A percentile compares a stretch with the other conserved stretches of the same genome.
phyloP scores from a whole-genome alignment of 2,113 vertebrate species.

The Rhinopomastus cyanomelas region DNA sequence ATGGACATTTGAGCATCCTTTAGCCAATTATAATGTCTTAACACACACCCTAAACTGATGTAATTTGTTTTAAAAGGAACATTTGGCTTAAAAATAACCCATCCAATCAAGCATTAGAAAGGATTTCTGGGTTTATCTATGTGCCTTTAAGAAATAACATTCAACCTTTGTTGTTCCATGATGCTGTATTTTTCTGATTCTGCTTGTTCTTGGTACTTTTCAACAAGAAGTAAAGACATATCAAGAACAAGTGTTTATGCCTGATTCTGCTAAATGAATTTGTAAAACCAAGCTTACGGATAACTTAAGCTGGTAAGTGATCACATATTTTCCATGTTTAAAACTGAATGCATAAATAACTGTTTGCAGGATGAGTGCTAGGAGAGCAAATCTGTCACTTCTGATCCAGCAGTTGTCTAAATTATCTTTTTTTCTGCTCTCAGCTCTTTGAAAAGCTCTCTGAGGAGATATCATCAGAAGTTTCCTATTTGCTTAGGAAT shows the following conservation, averaged over 20 bases:
- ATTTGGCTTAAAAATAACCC: neutral
- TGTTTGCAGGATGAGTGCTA: neutral
- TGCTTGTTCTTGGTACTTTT: neutral
- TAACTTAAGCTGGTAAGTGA: neutral
- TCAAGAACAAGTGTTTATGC: neutral
- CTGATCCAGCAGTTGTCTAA: neutral
- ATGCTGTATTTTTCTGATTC: neutral
- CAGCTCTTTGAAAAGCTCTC: neutral
- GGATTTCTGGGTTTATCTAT: neutral
- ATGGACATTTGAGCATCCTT: neutral
- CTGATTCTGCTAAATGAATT: neutral
- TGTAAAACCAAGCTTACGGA: neutral
- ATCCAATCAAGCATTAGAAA: neutral
- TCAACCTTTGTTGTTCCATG: neutral
- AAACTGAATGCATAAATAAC: constrained; percentile 1
- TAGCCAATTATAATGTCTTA: neutral
- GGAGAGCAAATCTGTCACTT: neutral
- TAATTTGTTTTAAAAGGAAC: neutral
- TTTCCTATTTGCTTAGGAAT: constrained; percentile 52
- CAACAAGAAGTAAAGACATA: neutral
- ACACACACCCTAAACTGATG: neutral
- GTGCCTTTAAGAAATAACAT: neutral
- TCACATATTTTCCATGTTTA: neutral
- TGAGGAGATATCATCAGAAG: neutral
- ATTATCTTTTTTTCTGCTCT: neutral